These are phyloP conservation scores for Triplophysa tibetana DNA, from an alignment of 2,113 vertebrate species.

Conservation along the genomic window DNA sequence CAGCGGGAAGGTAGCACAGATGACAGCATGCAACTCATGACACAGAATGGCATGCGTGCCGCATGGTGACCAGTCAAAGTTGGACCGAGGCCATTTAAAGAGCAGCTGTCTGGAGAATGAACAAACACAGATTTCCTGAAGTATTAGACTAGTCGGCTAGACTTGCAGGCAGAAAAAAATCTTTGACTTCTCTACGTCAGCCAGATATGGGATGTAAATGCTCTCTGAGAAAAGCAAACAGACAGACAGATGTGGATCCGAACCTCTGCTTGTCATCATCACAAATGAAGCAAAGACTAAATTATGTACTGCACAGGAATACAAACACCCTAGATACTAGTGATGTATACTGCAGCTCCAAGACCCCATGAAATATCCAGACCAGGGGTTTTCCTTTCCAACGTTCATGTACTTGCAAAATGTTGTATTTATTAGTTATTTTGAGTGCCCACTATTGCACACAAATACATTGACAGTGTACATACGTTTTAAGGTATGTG, in stretches of 20 bases:
- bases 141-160: background rate
- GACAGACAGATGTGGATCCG: constrained; percentile 51
- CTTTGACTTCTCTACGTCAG: background rate
- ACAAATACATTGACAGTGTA: no score
- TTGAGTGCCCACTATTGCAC: no score
- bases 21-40: constrained; percentile 50
- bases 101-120: background rate
- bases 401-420: no score
- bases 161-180: constrained; percentile 16
- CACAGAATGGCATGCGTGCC: constrained; percentile 16
- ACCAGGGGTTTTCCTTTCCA: no score
- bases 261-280: constrained; percentile 52
- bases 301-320: constrained; percentile 6
- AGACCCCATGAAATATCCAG: background rate
- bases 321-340: background rate
- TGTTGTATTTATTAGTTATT: no score
- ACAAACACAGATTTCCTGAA: background rate
- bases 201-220: background rate
- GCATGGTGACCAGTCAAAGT: background rate
- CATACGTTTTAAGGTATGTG: no score
- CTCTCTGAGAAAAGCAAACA: background rate
- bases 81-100: constrained; percentile 4
- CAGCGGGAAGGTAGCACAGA: constrained; percentile 5
- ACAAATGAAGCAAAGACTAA: constrained; percentile 1
- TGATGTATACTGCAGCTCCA: background rate